Base-by-base conservation (phyloP, 2,113 vertebrate genomes). In the Thamnophis sirtalis region DNA sequence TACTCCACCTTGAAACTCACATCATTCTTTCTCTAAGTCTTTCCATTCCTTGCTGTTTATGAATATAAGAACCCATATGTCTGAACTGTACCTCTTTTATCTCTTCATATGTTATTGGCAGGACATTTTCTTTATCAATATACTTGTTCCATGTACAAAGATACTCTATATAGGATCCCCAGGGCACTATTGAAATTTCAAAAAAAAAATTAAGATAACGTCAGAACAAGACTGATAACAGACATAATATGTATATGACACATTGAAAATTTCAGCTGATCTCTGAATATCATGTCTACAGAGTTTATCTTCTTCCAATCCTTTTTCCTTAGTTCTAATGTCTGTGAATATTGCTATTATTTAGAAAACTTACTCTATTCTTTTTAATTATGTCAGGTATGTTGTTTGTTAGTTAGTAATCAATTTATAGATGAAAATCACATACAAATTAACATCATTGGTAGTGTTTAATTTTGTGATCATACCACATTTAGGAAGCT, bases 161-260 rank as follows among this genome's bases (percentile, higher is more conserved):
- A 43, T 98, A 95, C 28, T 98, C 98, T 95, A 99, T 98, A 96
- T 98, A 99, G 38, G 97, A 98, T 55, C 98, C 98, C 97, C 98
- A 98, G 43, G 96, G 4, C 94, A 99, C 98, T 95, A 90, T 0
- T 94, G 88, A 0, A 92, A 43, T 95, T 10, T 49, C 0, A 1
- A 80, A 17, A 2, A 91, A 51, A 93, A n/a, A 24, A 91, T 73
- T 33, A 33, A 91, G 11, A 13, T 53, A 0, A 51, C n/a, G 1
- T 91, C 22, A 91, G 19, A 86, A 26, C 11, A 56, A 85, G 38
- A 48, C 2, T 84, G 9, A 17, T 84, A 73, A 17, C 17, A 38
- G 49, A 49, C 2, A 38, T 68, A 68, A 53, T 21, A 68, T 13
- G 26, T 63, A n/a, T 7, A 15, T 17, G 33, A 80, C 2, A 7